phyloP scores from a whole-genome alignment of 53 echinoderm and acorn worm genomes.

The Arbacia lixula region DNA sequence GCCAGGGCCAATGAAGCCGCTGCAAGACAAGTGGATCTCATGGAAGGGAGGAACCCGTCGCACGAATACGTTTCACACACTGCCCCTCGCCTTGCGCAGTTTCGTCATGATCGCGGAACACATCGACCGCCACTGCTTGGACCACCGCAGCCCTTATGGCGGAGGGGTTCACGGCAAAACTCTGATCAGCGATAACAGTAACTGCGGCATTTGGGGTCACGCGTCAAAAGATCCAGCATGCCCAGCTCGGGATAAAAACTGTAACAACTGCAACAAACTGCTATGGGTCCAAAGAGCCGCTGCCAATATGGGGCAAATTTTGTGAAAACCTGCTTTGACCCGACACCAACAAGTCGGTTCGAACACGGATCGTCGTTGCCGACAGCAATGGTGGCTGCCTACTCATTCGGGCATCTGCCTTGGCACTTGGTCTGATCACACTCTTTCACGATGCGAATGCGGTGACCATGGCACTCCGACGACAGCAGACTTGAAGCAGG shows the following conservation, averaged over 20 bases:
- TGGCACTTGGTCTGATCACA: background rate
- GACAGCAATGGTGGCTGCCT: conserved; percentile 15
- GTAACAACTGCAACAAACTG: background rate
- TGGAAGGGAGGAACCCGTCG: background rate
- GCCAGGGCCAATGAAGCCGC: conserved; percentile 4
- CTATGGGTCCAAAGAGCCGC: no score
- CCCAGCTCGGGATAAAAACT: background rate
- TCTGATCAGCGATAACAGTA: background rate
- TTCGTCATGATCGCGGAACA: background rate
- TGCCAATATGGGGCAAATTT: background rate
- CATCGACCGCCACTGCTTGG: background rate
- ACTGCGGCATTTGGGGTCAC: background rate
- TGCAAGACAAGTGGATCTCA: background rate
- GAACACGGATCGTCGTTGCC: conserved; percentile 9
- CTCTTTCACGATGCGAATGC: background rate
- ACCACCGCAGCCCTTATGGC: background rate
- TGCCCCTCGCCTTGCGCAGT: background rate
- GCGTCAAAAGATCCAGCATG: background rate
- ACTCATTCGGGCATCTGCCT: background rate
- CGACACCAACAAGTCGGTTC: background rate
- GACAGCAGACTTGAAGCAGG: background rate
- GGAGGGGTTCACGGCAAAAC: background rate
- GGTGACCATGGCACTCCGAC: background rate
- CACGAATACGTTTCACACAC: background rate
- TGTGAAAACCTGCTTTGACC: background rate